Evolutionary conservation across 2,113 vertebrate species (phyloP).

Genomic region (Bolborhynchus lineola): DNA sequence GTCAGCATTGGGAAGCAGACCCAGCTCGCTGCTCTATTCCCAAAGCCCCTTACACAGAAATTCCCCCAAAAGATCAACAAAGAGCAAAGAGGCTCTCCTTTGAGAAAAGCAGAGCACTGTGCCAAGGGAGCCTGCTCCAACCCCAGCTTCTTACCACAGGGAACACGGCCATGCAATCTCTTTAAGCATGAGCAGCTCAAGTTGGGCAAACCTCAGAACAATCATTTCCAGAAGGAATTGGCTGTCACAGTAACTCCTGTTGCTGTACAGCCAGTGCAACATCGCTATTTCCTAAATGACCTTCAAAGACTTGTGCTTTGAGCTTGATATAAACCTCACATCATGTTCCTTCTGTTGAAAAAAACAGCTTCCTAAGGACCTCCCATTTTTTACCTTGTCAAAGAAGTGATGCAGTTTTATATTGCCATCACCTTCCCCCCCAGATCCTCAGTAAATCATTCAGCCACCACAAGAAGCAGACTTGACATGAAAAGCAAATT

Average conservation of each 20-base stretch:
- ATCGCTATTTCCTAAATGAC: not conserved
- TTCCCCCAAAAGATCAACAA: not conserved
- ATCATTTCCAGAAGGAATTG: not conserved
- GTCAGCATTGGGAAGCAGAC: not conserved
- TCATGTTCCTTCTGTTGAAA: not conserved
- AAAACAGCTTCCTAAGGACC: not conserved
- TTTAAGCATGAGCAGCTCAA: not conserved
- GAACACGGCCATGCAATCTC: rapidly evolving
- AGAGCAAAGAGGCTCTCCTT: not conserved
- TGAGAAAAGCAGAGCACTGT: not conserved
- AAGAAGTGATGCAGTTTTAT: not conserved
- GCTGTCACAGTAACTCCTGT: not conserved
- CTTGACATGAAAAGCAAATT: not conserved
- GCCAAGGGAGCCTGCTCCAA: not conserved
- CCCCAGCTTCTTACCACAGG: not conserved
- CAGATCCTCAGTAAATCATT: not conserved
- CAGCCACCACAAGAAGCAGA: not conserved
- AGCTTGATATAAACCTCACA: not conserved
- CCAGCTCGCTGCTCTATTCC: not conserved
- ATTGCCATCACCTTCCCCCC: not conserved
- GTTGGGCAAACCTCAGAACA: not conserved
- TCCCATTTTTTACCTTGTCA: not conserved
- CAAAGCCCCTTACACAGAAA: not conserved
- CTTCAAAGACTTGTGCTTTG: not conserved
- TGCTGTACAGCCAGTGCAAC: not conserved